These are phyloP conservation scores for Bradypus variegatus DNA, from an alignment of 2,797 vertebrate species.

Conservation along the genomic window DNA sequence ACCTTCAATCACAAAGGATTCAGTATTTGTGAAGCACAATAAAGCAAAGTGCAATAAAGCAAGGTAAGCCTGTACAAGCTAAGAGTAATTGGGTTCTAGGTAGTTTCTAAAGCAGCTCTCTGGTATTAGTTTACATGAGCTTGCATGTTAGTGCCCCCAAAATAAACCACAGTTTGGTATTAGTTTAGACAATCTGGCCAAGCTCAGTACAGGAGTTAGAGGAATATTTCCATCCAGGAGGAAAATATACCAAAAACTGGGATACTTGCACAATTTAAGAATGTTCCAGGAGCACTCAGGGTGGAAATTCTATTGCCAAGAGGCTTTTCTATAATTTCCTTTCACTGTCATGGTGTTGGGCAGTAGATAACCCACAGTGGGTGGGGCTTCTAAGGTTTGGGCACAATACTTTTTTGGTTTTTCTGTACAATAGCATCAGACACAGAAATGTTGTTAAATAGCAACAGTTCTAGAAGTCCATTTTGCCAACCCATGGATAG, in stretches of 20 bases:
- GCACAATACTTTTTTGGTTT: accelerated
- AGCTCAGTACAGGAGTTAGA: not conserved
- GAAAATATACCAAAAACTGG: not conserved
- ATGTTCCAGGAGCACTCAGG: not conserved
- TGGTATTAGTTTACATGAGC: not conserved
- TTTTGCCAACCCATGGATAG: not conserved
- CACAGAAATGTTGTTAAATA: not conserved
- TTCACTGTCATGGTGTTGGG: accelerated
- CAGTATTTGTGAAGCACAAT: too few relatives aligned
- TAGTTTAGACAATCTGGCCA: not conserved
- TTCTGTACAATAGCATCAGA: not conserved
- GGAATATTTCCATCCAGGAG: not conserved
- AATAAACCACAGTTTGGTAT: not conserved
- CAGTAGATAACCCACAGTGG: accelerated
- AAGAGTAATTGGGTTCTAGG: not conserved
- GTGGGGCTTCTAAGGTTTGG: not conserved
- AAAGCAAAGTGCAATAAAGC: too few relatives aligned
- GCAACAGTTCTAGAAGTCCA: not conserved
- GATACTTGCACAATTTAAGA: not conserved
- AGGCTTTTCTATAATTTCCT: not conserved
- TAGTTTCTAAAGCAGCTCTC: not conserved
- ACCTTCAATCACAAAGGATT: too few relatives aligned
- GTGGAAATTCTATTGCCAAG: accelerated
- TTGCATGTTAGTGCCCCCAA: not conserved
- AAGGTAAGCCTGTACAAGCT: not conserved